These are phyloP conservation scores for Nasonia giraulti DNA, from an alignment of 1,140 invertebrate species.

Conservation along the genomic window DNA sequence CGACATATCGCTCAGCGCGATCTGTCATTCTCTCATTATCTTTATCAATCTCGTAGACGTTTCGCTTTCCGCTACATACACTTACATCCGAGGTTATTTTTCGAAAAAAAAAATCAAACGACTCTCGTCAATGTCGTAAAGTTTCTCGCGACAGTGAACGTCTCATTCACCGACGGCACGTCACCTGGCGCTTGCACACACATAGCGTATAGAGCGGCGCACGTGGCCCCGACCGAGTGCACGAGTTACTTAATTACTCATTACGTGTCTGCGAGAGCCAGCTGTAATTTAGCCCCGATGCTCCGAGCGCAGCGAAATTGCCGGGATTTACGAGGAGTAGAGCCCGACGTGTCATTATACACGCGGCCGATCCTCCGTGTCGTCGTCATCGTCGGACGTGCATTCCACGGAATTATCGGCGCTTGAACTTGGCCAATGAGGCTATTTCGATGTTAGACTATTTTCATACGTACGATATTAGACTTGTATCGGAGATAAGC, in stretches of 20 bases:
- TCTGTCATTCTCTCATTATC: slow-evolving; percentile 3
- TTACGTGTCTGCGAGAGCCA: background rate
- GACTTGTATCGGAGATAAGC: no score
- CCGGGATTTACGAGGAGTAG: slow-evolving; percentile 1
- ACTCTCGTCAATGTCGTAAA: no score
- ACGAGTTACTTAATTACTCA: slow-evolving; percentile 44
- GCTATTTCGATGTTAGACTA: background rate
- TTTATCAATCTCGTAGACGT: background rate
- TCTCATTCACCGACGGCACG: no score
- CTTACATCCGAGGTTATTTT: no score
- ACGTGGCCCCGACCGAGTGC: slow-evolving; percentile 21
- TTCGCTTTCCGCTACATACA: background rate
- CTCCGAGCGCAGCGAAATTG: background rate
- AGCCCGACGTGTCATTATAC: background rate
- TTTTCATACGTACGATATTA: no score
- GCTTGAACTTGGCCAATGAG: background rate
- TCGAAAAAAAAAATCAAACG: background rate
- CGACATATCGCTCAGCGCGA: background rate
- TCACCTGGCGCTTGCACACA: no score
- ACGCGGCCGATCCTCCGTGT: background rate
- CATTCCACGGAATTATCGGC: slow-evolving; percentile 17
- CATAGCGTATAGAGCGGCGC: background rate
- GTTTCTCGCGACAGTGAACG: no score
- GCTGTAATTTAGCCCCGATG: background rate
- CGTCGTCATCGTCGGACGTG: background rate